phyloP scores from a whole-genome alignment of 2,113 vertebrate genomes.

The Sinocyclocheilus anshuiensis region DNA sequence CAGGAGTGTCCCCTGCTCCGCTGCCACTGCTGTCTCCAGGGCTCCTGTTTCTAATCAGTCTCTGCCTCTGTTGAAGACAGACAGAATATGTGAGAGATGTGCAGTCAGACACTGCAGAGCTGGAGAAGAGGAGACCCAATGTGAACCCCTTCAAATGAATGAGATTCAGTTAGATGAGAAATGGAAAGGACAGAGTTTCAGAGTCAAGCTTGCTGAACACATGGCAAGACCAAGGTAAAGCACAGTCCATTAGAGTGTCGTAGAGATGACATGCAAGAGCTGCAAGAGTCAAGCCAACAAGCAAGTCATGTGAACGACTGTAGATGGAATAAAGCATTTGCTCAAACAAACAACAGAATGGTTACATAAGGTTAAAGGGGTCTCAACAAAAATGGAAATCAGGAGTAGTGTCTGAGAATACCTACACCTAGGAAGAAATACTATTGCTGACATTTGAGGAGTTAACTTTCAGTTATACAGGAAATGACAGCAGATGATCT shows the following conservation, averaged over 20 bases:
- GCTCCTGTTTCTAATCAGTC: slow-evolving; percentile 68
- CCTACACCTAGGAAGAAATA: not conserved
- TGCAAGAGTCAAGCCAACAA: not conserved
- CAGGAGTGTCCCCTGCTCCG: slow-evolving; percentile 51
- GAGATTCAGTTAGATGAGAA: not conserved
- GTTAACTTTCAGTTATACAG: not conserved
- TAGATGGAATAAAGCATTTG: slow-evolving; percentile 7
- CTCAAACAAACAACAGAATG: slow-evolving; percentile 1
- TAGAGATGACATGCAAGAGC: slow-evolving; percentile 22
- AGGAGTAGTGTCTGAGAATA: slow-evolving; percentile 12
- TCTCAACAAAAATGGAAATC: not conserved
- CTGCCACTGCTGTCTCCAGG: slow-evolving; percentile 62
- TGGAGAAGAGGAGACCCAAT: not conserved
- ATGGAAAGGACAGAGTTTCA: not conserved
- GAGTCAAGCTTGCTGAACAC: slow-evolving; percentile 8
- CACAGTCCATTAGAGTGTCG: not conserved
- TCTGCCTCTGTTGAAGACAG: slow-evolving; percentile 72
- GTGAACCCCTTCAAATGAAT: not conserved
- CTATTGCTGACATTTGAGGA: not conserved
- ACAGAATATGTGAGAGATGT: slow-evolving; percentile 4
- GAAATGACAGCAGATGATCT: slow-evolving; percentile 14
- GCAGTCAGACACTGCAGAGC: not conserved
- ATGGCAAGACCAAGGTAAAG: not conserved
- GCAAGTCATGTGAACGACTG: slow-evolving; percentile 6
- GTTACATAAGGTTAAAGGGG: not conserved